phyloP scores from a whole-genome alignment of 1,140 invertebrate genomes.

The Dreissena polymorpha region DNA sequence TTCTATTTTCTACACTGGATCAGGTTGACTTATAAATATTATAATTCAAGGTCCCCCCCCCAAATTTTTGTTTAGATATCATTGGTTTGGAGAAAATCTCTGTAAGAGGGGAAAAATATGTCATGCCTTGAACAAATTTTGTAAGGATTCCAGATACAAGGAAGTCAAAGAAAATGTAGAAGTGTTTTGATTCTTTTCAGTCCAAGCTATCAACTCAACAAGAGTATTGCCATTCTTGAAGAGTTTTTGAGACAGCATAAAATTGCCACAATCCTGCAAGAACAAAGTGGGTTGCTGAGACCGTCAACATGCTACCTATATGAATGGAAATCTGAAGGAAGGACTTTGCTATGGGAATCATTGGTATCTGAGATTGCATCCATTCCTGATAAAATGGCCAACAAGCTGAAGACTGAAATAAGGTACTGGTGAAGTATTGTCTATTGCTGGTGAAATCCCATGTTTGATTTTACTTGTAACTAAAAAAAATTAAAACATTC shows the following conservation, averaged over 20 bases:
- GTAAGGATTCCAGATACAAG: neutral
- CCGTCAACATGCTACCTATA: constrained; percentile 9
- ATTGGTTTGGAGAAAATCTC: neutral
- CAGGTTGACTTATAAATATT: too few relatives aligned
- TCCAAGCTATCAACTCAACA: constrained; percentile 47
- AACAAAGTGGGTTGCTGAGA: constrained; percentile 38
- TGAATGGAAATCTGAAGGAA: constrained; percentile 35
- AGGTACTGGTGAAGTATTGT: constrained; percentile 46
- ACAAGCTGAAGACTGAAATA: constrained; percentile 63
- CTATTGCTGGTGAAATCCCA: neutral
- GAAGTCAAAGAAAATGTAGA: too few relatives aligned
- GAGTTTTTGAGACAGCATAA: constrained; percentile 46
- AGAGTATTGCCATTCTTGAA: constrained; percentile 30
- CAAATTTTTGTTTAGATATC: neutral
- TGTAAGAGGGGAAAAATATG: neutral
- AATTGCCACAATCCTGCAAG: constrained; percentile 10
- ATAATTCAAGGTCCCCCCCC: too few relatives aligned
- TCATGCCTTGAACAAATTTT: neutral
- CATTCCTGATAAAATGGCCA: constrained; percentile 71
- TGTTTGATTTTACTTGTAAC: too few relatives aligned
- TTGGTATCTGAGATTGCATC: constrained; percentile 59
- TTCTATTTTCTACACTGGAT: too few relatives aligned
- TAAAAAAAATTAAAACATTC: too few relatives aligned
- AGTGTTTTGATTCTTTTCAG: too few relatives aligned
- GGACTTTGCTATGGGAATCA: constrained; percentile 61